phyloP scores from a whole-genome alignment of 1,140 invertebrate genomes.

The Manduca sexta region DNA sequence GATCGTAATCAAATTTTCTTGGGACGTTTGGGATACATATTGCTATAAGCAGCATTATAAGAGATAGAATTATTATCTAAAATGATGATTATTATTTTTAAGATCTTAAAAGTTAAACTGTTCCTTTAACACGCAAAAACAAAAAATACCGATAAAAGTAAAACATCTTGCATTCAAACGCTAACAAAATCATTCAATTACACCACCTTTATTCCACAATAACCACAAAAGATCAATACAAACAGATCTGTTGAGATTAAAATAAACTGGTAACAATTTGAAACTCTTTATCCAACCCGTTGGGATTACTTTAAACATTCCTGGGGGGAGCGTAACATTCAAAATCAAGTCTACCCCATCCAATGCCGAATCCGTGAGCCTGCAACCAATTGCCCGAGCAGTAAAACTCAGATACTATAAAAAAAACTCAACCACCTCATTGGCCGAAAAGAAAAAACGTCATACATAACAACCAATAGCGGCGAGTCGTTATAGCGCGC shows the following conservation, averaged over 20 bases:
- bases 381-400: not conserved
- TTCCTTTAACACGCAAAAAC: too few relatives aligned
- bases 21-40: too few relatives aligned
- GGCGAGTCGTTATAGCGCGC: not conserved
- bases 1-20: too few relatives aligned
- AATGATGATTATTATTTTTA: too few relatives aligned
- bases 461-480: not conserved
- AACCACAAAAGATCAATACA: not conserved
- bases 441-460: not conserved
- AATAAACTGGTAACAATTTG: not conserved
- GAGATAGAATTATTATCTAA: too few relatives aligned
- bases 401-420: constrained; percentile 5
- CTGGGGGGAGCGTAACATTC: not conserved
- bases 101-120: too few relatives aligned
- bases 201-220: not conserved
- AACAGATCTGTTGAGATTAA: not conserved
- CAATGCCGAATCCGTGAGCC: not conserved
- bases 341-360: not conserved
- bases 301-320: constrained; percentile 7
- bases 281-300: constrained; percentile 1
- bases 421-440: not conserved
- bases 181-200: too few relatives aligned
- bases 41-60: too few relatives aligned
- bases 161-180: too few relatives aligned
- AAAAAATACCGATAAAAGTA: too few relatives aligned